Percentiles rank a stretch among this genome's conserved stretches.
Conservation (phyloP, 2,113 vertebrate species). For the rabbit (Oryctolagus cuniculus) region DNA sequence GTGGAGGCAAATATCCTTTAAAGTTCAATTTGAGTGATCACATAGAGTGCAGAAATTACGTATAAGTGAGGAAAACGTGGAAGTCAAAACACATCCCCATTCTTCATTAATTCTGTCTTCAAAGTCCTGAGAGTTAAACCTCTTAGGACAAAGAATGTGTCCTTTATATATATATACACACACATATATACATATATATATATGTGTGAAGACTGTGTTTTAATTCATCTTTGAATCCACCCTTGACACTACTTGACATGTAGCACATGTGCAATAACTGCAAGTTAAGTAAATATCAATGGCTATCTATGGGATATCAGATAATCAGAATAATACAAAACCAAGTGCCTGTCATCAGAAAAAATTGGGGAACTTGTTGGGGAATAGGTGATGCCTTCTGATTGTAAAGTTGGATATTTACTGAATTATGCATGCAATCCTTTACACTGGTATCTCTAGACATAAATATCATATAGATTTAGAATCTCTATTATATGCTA, state of each 20-base stretch:
- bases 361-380: not conserved
- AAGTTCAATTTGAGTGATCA: not conserved
- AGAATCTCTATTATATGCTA: not conserved
- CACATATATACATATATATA: too few relatives aligned
- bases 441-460: not conserved
- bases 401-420: not conserved
- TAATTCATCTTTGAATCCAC: not conserved
- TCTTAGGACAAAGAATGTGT: not conserved
- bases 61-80: not conserved
- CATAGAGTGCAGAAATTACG: not conserved
- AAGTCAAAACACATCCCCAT: not conserved
- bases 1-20: conserved; percentile 96
- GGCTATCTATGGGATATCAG: not conserved
- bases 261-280: not conserved
- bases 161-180: too few relatives aligned
- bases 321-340: not conserved
- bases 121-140: not conserved
- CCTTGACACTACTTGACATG: not conserved
- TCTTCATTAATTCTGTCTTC: conserved; percentile 10
- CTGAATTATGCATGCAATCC: not conserved
- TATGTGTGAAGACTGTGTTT: not conserved
- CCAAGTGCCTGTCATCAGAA: not conserved
- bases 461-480: not conserved
- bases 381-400: not conserved
- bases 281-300: not conserved